These are phyloP conservation scores for Nasonia giraulti DNA, from an alignment of 1,140 invertebrate genomes.

Conservation along the genomic window DNA sequence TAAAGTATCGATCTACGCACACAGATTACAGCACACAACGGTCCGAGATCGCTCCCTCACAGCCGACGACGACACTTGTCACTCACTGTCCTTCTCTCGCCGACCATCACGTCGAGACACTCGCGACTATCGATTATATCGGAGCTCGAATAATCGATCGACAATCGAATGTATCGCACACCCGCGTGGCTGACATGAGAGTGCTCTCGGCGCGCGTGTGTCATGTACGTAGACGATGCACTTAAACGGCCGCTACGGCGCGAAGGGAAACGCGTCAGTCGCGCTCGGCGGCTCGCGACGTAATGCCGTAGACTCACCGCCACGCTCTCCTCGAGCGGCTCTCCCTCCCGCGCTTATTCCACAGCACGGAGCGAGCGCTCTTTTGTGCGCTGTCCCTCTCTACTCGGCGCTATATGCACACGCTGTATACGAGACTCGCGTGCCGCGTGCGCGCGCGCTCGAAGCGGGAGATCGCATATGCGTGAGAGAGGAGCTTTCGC, in stretches of 20 bases:
- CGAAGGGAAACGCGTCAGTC: conserved; percentile 66
- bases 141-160: background rate
- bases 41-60: too few species aligned
- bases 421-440: background rate
- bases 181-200: background rate
- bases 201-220: background rate
- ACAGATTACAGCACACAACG: too few species aligned
- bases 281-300: conserved; percentile 72
- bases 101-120: too few species aligned
- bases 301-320: conserved; percentile 67
- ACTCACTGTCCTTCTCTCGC: too few species aligned
- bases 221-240: background rate
- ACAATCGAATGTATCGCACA: background rate
- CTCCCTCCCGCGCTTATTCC: conserved; percentile 35
- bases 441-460: background rate
- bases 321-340: conserved; percentile 63
- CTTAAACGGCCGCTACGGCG: background rate
- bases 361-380: conserved; percentile 33
- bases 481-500: background rate
- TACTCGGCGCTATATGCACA: background rate
- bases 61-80: too few species aligned
- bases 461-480: background rate
- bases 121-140: background rate
- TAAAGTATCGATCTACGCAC: too few species aligned
- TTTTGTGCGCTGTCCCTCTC: conserved; percentile 27